Percentiles rank a stretch among this genome's conserved stretches.
Conservation (phyloP, 2,888 invertebrate genomes). For the Pristionchus exspectatus region DNA sequence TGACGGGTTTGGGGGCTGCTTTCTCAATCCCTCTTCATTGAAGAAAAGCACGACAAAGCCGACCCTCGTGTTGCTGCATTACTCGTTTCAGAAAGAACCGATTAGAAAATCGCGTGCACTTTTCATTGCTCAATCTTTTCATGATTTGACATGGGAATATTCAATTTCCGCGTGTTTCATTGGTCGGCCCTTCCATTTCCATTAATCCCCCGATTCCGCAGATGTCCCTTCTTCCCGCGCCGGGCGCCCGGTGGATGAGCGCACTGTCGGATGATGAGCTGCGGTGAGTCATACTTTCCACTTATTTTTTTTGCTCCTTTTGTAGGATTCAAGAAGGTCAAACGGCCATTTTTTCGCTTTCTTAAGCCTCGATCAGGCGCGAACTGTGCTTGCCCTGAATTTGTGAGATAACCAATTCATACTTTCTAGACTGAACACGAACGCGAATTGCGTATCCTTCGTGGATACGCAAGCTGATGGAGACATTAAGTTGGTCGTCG, state of each 20-base stretch:
- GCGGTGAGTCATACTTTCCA: no score
- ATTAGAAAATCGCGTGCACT: no score
- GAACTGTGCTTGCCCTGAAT: no score
- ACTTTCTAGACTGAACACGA: constrained; percentile 22
- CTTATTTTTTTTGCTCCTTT: no score
- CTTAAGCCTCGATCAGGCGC: no score
- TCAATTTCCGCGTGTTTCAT: neutral
- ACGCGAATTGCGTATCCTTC: constrained; percentile 45
- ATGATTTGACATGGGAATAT: neutral
- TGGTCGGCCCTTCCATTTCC: neutral
- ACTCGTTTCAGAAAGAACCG: no score
- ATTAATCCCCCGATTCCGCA: neutral
- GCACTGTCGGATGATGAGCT: constrained; percentile 3
- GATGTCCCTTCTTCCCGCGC: neutral
- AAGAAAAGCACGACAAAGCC: no score
- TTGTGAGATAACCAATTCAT: no score
- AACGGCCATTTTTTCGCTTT: no score
- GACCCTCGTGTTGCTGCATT: no score
- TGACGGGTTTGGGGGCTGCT: neutral
- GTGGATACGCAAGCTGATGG: constrained; percentile 15
- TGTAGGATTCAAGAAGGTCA: no score
- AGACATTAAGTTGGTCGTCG: constrained; percentile 34
- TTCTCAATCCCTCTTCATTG: neutral
- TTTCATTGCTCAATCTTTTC: no score
- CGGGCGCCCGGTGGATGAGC: constrained; percentile 38